Evolutionary conservation across 2,113 vertebrate genomes (phyloP).

Genomic region (Oreotragus oreotragus): DNA sequence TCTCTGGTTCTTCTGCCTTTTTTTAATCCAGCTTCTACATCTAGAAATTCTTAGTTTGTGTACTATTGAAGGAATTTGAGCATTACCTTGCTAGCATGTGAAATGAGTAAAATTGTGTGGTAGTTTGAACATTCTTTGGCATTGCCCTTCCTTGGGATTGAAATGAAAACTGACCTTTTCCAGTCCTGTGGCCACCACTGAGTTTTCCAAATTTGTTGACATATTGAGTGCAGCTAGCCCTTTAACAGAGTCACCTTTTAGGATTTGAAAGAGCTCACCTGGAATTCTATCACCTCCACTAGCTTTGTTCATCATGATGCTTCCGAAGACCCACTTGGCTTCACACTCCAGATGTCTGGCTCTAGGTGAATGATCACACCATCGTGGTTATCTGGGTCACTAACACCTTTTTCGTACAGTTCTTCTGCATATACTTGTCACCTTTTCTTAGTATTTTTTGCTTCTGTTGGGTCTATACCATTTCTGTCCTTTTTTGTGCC

Average conservation of each 20-base stretch:
- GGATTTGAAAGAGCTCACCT: background rate
- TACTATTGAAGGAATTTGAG: background rate
- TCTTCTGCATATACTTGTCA: background rate
- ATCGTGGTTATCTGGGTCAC: accelerated
- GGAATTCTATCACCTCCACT: background rate
- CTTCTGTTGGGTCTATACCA: background rate
- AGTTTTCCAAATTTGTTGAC: background rate
- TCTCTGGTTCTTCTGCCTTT: background rate
- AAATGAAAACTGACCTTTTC: background rate
- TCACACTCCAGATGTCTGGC: background rate
- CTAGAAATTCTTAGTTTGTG: background rate
- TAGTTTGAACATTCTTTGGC: background rate
- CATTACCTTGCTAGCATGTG: background rate
- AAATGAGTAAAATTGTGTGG: background rate
- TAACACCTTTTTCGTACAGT: background rate
- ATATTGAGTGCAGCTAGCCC: background rate
- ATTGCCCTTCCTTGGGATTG: background rate
- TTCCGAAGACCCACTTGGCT: background rate
- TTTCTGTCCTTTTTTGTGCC: background rate
- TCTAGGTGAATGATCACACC: background rate
- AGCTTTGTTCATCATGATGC: background rate
- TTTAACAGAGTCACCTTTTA: background rate
- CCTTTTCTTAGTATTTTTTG: background rate
- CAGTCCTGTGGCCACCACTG: background rate
- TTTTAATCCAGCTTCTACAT: background rate